Percentiles rank a stretch among this genome's conserved stretches.
Evolutionary conservation across 2,888 invertebrate genomes (phyloP).

Genomic region (Caenorhabditis sinica): DNA sequence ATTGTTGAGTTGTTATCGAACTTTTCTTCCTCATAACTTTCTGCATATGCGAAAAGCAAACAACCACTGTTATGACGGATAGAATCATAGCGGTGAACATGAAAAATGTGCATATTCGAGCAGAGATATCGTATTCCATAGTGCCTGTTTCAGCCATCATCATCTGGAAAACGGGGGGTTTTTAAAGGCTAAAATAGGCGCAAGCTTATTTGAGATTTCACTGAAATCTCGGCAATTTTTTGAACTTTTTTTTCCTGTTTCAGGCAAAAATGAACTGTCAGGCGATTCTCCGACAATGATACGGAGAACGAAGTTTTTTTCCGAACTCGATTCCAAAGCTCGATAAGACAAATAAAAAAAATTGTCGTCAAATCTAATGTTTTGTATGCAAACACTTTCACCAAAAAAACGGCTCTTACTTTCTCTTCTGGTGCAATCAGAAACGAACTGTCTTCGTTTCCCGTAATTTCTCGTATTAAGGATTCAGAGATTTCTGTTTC

Average conservation of each 20-base stretch:
- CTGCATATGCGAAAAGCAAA: constrained; percentile 43
- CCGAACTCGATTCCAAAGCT: too few relatives aligned
- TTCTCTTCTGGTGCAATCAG: constrained; percentile 54
- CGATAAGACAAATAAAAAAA: too few relatives aligned
- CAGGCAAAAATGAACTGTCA: too few relatives aligned
- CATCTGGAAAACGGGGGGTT: background rate
- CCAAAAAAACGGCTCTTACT: background rate
- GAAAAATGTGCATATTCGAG: constrained; percentile 48
- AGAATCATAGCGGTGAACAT: constrained; percentile 48
- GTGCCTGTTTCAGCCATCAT: constrained; percentile 27
- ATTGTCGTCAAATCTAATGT: too few relatives aligned
- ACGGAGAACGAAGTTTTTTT: too few relatives aligned
- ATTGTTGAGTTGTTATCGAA: constrained; percentile 23
- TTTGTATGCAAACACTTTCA: background rate
- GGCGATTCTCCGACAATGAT: too few relatives aligned
- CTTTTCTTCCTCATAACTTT: constrained; percentile 33
- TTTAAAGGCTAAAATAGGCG: too few relatives aligned
- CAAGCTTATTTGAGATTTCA: too few relatives aligned
- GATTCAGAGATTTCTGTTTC: constrained; percentile 37
- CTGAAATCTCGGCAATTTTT: too few relatives aligned
- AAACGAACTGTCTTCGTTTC: constrained; percentile 42
- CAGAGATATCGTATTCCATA: constrained; percentile 33
- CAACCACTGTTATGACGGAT: constrained; percentile 32
- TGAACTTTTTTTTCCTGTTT: too few relatives aligned
- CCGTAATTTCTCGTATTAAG: constrained; percentile 42